Base-by-base conservation (phyloP, 2,888 invertebrate species). In the Proisotoma minuta region DNA sequence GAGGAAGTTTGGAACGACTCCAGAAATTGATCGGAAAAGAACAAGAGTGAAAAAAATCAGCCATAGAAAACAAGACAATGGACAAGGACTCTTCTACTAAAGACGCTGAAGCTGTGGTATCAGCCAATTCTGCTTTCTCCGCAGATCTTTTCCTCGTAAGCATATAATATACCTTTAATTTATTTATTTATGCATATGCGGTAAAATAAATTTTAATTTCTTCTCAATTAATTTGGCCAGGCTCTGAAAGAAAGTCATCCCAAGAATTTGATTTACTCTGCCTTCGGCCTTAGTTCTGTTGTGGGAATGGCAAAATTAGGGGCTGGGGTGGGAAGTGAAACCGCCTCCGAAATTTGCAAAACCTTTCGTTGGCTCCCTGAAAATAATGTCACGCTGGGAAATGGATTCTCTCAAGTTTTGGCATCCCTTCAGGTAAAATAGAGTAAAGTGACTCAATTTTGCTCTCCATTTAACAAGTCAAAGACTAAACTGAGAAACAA, bases 251-350 rank as follows among this genome's bases (percentile, higher is more conserved):
- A 56, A 26, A 12, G 4, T 5, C 23, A 39, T 26, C 56, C 56
- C n/a, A 43, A 40, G 23, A 73, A 73, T 34, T 34, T 72, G 10
- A 67, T 72, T 24, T 69, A 63, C 49, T 72, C 72, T 2, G 69
- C 72, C 20, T 68, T 72, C 51, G 70, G 72, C 53, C 48, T 72
- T n/a, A 66, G 68, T 43, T 50, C 63, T 10, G 69, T 69, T 4
- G 60, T 69, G n/a, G 68, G 68, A 18, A 70, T 72, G 68, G 66
- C 63, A 3, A 62, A 66, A 27, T 27, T 66, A 4, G 72, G 72
- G 22, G 72, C 70, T 5, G 72, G 72, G 22, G 72, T 69, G n/a
- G 22, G 57, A 22, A 69, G 69, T 15, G 23, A 26, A 12, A 72
- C 68, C 3, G 43, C 48, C 15, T 34, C 53, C 34, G 68, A 72